A percentile compares a stretch with the other conserved stretches of the same genome.
These are phyloP conservation scores for Mycalesis mineus DNA, from an alignment of 2,888 invertebrate genomes.

Conservation along the genomic window DNA sequence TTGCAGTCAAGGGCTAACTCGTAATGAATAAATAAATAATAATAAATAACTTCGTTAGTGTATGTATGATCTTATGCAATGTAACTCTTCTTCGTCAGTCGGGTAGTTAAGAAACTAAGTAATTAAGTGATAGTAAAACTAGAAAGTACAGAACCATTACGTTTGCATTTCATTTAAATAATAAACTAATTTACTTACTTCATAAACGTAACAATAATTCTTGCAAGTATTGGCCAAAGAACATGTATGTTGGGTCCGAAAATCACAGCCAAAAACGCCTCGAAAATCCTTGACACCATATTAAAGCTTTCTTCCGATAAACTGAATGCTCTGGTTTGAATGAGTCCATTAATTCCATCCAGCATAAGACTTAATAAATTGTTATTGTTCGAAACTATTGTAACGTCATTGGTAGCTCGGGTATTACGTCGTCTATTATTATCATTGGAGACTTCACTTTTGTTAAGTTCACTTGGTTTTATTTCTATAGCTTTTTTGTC, in stretches of 20 bases:
- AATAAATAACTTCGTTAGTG: too few species aligned
- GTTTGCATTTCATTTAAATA: too few species aligned
- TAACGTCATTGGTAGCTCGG: neutral
- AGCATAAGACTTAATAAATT: conserved; percentile 7
- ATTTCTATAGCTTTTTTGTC: neutral
- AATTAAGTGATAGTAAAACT: neutral
- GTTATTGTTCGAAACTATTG: neutral
- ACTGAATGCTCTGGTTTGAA: neutral
- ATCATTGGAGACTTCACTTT: neutral
- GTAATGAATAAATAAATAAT: too few species aligned
- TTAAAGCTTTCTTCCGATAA: neutral
- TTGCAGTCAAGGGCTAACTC: too few species aligned
- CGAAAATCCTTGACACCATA: neutral
- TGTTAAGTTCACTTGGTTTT: neutral
- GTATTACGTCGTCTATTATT: neutral
- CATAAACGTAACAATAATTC: conserved; percentile 6
- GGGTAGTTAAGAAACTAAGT: neutral
- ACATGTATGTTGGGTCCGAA: conserved; percentile 18
- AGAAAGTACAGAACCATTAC: neutral
- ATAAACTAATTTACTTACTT: conserved; percentile 17
- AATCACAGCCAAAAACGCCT: conserved; percentile 7
- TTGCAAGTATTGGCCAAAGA: conserved; percentile 17
- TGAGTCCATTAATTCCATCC: neutral
- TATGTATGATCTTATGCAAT: too few species aligned
- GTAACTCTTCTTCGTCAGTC: too few species aligned